Evolutionary conservation across 1,140 invertebrate species (phyloP).

Genomic region (Dendrolimus kikuchii): DNA sequence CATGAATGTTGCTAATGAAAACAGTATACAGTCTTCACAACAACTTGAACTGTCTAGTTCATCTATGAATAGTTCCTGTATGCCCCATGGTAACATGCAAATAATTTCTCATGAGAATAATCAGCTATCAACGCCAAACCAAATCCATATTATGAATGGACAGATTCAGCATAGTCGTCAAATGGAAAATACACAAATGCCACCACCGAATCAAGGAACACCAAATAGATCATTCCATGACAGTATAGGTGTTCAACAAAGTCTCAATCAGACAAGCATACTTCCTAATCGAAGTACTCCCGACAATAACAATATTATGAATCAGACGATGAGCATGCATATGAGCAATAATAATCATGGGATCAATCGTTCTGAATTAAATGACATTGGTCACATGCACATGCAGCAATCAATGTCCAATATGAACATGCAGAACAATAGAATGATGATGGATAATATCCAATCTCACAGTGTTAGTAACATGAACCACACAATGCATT

Average conservation of each 20-base stretch:
- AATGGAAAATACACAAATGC: constrained; percentile 47
- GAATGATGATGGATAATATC: constrained; percentile 63
- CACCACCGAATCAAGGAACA: constrained; percentile 43
- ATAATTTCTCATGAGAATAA: constrained; percentile 55
- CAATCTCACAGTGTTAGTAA: constrained; percentile 51
- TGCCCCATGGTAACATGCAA: constrained; percentile 54
- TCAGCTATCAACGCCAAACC: constrained; percentile 40
- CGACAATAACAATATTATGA: constrained; percentile 46
- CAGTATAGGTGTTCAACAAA: constrained; percentile 41
- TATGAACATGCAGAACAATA: constrained; percentile 62
- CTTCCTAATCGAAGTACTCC: constrained; percentile 48
- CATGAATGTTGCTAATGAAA: constrained; percentile 34
- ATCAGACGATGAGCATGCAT: constrained; percentile 57
- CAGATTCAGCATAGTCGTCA: constrained; percentile 60
- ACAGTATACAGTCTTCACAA: constrained; percentile 37
- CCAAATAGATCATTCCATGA: constrained; percentile 54
- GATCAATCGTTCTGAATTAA: constrained; percentile 45
- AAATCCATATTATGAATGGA: constrained; percentile 65
- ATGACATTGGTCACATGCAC: constrained; percentile 60
- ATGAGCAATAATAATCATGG: constrained; percentile 47
- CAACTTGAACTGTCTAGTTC: constrained; percentile 41
- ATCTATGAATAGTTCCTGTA: constrained; percentile 37
- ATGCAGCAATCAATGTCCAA: constrained; percentile 55
- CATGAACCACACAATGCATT: constrained; percentile 53
- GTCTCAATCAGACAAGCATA: constrained; percentile 47